Evolutionary conservation across 2,888 invertebrate species (phyloP), one percentile per base, ranked within the genome.

Genomic region (Xanthia togata): DNA sequence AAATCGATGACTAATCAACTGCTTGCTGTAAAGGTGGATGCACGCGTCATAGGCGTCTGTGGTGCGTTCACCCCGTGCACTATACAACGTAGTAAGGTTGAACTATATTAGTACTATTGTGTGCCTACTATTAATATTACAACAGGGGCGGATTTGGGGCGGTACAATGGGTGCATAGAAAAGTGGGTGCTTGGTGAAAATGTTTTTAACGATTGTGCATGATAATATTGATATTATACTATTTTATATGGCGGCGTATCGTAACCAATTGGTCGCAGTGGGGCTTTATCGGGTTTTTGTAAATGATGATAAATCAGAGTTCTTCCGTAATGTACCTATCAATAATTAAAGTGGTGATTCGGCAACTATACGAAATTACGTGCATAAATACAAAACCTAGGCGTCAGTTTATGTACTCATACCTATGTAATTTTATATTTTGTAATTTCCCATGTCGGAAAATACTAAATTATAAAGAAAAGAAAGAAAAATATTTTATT

Each of bases 31-130:
- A 88, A 90, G 91, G 91, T 90, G 82, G 88, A 88, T 87, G 90
- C 78, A 89, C 90, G 87, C 83, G 69, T 79, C 85, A 83, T 82
- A 78, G 78, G 78, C 82, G 83, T 63, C 79, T 63, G 70, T 76
- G 78, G 92, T 89, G 77, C 92, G 84, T 92, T 93, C 92, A 92
- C 91, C 93, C 87, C 91, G 72, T 75, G 78, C 80, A 74, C 86
- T 84, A 72, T 79, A 79, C 78, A 82, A 81, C 80, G 79, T 75
- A 79, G 82, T 87, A 90, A 91, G 90, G 91, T 91, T 90, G 90
- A 81, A 86, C 89, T 89, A 89, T 88, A 89, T 90, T 87, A 89
- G 89, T 87, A 82, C 87, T 87, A 89, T 90, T 89, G 89, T 89
- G 53, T 78, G 72, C 65, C 73, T 65, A 81, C 82, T 84, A 86